A percentile compares a stretch with the other conserved stretches of the same genome.
These are phyloP conservation scores for Trypoxylon attenuatum DNA, from an alignment of 2,888 invertebrate genomes.

Conservation along the genomic window DNA sequence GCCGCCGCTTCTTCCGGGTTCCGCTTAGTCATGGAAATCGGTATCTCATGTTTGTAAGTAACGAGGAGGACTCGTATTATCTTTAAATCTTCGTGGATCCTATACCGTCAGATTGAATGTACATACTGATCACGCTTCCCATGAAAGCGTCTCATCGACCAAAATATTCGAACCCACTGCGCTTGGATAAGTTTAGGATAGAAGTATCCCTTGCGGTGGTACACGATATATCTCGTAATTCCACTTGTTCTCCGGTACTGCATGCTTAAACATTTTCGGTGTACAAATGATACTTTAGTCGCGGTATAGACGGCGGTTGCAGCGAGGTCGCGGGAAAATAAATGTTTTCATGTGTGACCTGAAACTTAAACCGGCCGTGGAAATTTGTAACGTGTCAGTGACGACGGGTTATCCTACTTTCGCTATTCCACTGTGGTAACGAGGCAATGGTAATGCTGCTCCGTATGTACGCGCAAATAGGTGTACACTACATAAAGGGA, in stretches of 20 bases:
- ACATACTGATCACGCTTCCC: background rate
- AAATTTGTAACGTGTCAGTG: background rate
- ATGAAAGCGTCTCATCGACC: no score
- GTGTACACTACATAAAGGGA: background rate
- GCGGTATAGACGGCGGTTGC: no score
- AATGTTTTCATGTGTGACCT: no score
- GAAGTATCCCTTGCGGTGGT: no score
- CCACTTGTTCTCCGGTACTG: no score
- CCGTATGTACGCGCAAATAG: background rate
- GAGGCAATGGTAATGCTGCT: background rate
- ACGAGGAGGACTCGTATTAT: background rate
- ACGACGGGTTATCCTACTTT: background rate
- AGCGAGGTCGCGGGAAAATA: background rate
- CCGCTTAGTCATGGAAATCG: conserved; percentile 15
- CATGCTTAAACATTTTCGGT: no score
- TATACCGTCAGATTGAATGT: background rate
- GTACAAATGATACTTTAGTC: no score
- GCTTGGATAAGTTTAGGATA: no score
- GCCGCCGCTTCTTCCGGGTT: conserved; percentile 21
- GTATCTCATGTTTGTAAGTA: conserved; percentile 27
- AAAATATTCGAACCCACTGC: no score
- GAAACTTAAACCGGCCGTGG: background rate
- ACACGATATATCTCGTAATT: no score
- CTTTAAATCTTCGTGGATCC: background rate
- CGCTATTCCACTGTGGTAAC: background rate